Conservation (phyloP, 2,888 invertebrate genomes). For the Pristionchus japonicus region DNA sequence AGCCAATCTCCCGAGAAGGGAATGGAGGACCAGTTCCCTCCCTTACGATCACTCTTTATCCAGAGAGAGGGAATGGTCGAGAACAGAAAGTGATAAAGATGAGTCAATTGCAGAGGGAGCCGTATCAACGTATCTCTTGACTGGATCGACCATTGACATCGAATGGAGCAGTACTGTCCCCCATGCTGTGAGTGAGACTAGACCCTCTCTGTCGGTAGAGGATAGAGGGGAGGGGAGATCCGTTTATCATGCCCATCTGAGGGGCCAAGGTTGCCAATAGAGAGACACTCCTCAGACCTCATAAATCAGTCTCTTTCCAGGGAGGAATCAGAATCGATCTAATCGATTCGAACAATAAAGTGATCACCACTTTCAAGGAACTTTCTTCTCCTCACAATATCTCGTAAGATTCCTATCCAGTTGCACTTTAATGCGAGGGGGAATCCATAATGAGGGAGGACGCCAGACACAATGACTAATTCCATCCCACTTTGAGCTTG, state of each 20-base stretch:
- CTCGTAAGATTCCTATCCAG: slow-evolving; percentile 50
- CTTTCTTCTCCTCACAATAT: slow-evolving; percentile 62
- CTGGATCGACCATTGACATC: slow-evolving; percentile 88
- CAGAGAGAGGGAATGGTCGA: background rate
- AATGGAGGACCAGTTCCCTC: slow-evolving; percentile 36
- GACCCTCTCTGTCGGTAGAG: background rate
- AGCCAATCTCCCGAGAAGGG: background rate
- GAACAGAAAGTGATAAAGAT: slow-evolving; percentile 28
- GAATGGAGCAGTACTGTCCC: slow-evolving; percentile 95
- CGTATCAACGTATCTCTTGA: slow-evolving; percentile 69
- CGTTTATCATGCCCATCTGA: slow-evolving; percentile 1
- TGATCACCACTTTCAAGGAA: slow-evolving; percentile 85
- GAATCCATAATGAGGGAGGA: slow-evolving; percentile 2
- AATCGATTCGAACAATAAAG: slow-evolving; percentile 87
- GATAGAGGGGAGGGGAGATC: background rate
- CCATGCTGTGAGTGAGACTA: slow-evolving; percentile 83
- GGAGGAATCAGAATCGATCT: slow-evolving; percentile 92
- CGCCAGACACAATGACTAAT: background rate
- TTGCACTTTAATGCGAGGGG: background rate
- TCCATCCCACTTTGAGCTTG: background rate
- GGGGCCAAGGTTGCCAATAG: slow-evolving; percentile 10
- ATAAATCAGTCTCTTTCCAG: slow-evolving; percentile 78
- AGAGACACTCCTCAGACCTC: background rate
- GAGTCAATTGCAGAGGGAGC: slow-evolving; percentile 22
- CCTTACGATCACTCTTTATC: background rate